These are phyloP conservation scores for Sebastes itinus DNA, from an alignment of 2,797 vertebrate species.

Conservation along the genomic window DNA sequence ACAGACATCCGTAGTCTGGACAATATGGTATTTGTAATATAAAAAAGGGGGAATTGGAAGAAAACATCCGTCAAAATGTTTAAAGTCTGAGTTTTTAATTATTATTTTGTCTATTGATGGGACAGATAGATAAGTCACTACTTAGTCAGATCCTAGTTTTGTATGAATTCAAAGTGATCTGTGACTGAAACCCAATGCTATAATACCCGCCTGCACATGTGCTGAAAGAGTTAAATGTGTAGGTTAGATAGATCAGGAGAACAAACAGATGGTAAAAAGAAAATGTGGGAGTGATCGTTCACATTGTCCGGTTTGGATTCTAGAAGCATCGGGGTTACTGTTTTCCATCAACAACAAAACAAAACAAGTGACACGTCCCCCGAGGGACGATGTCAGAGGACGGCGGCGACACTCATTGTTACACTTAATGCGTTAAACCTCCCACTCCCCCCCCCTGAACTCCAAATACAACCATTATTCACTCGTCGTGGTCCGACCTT, in stretches of 20 bases:
- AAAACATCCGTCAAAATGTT: background rate
- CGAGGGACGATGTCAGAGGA: constrained; percentile 59
- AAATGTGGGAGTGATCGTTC: background rate
- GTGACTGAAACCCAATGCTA: background rate
- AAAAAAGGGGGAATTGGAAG: background rate
- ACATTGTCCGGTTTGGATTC: background rate
- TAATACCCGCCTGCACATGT: background rate
- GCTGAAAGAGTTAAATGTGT: background rate
- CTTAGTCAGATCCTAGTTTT: background rate
- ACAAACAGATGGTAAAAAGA: constrained; percentile 4
- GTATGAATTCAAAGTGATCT: background rate
- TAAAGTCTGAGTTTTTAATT: background rate
- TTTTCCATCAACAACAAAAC: constrained; percentile 54
- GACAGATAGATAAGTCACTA: background rate
- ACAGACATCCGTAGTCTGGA: too few relatives aligned
- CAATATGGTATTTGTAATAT: background rate
- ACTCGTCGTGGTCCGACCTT: constrained; percentile 26
- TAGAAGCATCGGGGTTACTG: background rate
- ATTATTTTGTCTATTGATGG: background rate
- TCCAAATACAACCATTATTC: constrained; percentile 55
- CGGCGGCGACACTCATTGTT: constrained; percentile 60
- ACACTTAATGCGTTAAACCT: constrained; percentile 49
- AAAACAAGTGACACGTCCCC: constrained; percentile 65
- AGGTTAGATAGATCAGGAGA: background rate
- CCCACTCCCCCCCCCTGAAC: constrained; percentile 17